Evolutionary conservation across 2,113 vertebrate genomes (phyloP).

Genomic region (Cyphomyrus plagiostoma): DNA sequence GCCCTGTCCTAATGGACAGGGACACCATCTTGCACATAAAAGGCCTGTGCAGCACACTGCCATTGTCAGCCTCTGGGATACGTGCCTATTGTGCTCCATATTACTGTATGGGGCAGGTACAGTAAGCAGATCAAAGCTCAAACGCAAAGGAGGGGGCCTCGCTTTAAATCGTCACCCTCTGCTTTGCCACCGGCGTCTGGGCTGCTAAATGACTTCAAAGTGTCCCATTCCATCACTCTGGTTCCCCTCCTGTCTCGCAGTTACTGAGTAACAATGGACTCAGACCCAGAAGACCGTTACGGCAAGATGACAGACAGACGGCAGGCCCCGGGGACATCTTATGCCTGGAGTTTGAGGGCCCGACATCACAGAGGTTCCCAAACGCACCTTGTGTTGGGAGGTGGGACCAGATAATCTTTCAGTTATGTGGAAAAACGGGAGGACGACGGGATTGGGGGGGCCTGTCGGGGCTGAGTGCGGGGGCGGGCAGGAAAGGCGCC

Average conservation of each 20-base stretch:
- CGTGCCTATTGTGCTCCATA: conserved; percentile 30
- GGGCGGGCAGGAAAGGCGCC: neutral
- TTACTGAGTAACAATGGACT: neutral
- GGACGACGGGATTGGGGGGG: neutral
- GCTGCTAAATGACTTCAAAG: conserved; percentile 3
- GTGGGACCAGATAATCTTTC: neutral
- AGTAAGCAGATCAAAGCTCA: conserved; percentile 35
- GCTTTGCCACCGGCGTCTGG: neutral
- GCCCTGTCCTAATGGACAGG: conserved; percentile 31
- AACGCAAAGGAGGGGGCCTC: conserved; percentile 23
- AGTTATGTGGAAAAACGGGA: conserved; percentile 10
- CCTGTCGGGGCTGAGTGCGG: neutral
- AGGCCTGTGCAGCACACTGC: neutral
- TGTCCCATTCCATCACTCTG: neutral
- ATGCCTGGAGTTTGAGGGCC: neutral
- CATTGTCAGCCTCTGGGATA: conserved; percentile 25
- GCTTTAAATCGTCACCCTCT: neutral
- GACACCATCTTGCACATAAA: conserved; percentile 22
- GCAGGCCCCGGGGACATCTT: neutral
- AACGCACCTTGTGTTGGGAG: neutral
- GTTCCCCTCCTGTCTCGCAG: neutral
- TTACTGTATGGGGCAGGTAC: conserved; percentile 27
- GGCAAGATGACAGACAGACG: neutral
- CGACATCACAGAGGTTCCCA: neutral
- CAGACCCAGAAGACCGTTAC: neutral